phyloP scores from a whole-genome alignment of 2,888 invertebrate species.

The Pinctada fucata region DNA sequence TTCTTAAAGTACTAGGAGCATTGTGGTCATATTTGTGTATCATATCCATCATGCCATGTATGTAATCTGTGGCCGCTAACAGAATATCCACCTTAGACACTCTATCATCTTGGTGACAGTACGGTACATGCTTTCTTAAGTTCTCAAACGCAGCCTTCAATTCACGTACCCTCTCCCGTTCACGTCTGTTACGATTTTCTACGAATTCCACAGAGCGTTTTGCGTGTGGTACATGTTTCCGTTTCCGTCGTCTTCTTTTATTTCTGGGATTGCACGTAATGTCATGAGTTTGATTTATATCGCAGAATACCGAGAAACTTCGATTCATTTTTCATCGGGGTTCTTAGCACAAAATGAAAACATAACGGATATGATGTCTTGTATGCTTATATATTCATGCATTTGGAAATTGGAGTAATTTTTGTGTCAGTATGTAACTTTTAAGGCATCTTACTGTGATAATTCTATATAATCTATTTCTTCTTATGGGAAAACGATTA shows the following conservation, averaged over 20 bases:
- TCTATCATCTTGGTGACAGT: conserved; percentile 8
- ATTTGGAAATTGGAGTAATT: not conserved
- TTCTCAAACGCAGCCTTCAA: conserved; percentile 36
- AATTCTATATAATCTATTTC: too few relatives aligned
- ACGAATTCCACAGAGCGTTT: conserved; percentile 31
- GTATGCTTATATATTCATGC: not conserved
- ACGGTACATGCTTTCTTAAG: conserved; percentile 31
- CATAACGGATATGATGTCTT: too few relatives aligned
- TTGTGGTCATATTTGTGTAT: not conserved
- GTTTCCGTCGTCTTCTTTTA: conserved; percentile 3
- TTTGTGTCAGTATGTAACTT: not conserved
- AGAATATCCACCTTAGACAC: conserved; percentile 33
- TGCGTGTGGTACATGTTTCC: conserved; percentile 37
- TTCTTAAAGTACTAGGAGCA: too few relatives aligned
- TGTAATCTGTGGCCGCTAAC: conserved; percentile 30
- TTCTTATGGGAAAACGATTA: not conserved
- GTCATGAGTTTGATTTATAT: not conserved
- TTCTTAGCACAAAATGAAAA: too few relatives aligned
- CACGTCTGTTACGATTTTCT: conserved; percentile 26
- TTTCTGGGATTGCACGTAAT: not conserved
- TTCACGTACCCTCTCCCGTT: conserved; percentile 27
- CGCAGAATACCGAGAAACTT: too few relatives aligned
- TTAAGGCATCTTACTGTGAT: too few relatives aligned
- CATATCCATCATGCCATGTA: conserved; percentile 12
- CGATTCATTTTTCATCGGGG: too few relatives aligned